These are phyloP conservation scores for Psilopogon haemacephalus DNA, from an alignment of 2,113 vertebrate genomes.

Conservation along the genomic window DNA sequence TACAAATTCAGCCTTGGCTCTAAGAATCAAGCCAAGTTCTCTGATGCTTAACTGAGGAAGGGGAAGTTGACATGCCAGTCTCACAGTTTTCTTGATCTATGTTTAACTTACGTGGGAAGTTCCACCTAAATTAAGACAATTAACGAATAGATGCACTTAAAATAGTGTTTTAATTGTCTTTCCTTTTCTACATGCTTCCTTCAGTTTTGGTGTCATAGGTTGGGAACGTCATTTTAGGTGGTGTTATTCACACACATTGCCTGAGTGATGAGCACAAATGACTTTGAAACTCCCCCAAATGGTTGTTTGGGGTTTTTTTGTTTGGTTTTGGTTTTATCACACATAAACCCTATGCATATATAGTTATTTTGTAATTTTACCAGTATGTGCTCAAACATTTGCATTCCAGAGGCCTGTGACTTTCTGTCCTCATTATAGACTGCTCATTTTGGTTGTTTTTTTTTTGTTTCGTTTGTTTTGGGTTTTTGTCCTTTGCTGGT, in stretches of 20 bases:
- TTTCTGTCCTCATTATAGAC: background rate
- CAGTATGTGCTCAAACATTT: background rate
- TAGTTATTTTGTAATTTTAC: background rate
- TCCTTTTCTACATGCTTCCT: background rate
- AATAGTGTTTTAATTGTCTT: background rate
- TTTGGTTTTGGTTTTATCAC: no score
- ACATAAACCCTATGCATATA: background rate
- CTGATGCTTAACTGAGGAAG: background rate
- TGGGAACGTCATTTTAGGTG: background rate
- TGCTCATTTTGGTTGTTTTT: background rate
- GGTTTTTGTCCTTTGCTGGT: background rate
- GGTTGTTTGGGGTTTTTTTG: background rate
- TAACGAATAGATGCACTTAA: background rate
- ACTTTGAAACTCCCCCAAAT: background rate
- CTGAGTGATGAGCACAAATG: background rate
- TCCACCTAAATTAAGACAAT: background rate
- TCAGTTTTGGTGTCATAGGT: background rate
- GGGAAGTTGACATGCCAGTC: background rate
- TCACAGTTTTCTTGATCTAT: background rate
- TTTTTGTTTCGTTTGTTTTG: background rate
- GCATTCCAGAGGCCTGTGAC: background rate
- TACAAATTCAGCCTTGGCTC: conserved; percentile 14
- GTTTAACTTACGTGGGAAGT: background rate
- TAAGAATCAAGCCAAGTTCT: background rate
- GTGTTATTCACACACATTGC: background rate